phyloP scores from a whole-genome alignment of 2,888 invertebrate genomes.

The Philereme transversata region DNA sequence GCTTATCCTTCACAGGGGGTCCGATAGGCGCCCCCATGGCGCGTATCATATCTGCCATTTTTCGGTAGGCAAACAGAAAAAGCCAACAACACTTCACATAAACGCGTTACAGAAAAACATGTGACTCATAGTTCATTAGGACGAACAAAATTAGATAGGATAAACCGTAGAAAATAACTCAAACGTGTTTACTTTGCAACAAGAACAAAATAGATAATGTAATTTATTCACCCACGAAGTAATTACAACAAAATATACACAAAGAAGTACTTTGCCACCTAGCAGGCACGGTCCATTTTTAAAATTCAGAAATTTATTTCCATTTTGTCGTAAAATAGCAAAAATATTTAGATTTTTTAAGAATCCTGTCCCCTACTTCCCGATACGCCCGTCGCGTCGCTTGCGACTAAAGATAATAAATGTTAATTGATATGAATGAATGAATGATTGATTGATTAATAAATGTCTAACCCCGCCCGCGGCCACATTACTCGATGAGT shows the following conservation, averaged over 20 bases:
- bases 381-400: too few species aligned
- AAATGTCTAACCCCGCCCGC: too few species aligned
- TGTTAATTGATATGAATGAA: too few species aligned
- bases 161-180: constrained; percentile 44
- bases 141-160: constrained; percentile 34
- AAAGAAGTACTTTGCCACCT: neutral
- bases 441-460: too few species aligned
- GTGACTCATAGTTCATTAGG: constrained; percentile 66
- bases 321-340: neutral
- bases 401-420: too few species aligned
- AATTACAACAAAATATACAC: neutral
- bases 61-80: constrained; percentile 34
- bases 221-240: constrained; percentile 2
- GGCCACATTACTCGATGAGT: too few species aligned
- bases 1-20: constrained; percentile 88
- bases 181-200: constrained; percentile 64
- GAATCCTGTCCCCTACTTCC: neutral
- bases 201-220: constrained; percentile 43
- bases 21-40: constrained; percentile 86
- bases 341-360: neutral
- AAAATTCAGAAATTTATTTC: neutral
- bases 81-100: constrained; percentile 38
- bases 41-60: constrained; percentile 89
- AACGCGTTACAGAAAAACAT: constrained; percentile 39
- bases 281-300: neutral